These are phyloP conservation scores for Gortyna flavago DNA, from an alignment of 2,888 invertebrate species.

Conservation along the genomic window DNA sequence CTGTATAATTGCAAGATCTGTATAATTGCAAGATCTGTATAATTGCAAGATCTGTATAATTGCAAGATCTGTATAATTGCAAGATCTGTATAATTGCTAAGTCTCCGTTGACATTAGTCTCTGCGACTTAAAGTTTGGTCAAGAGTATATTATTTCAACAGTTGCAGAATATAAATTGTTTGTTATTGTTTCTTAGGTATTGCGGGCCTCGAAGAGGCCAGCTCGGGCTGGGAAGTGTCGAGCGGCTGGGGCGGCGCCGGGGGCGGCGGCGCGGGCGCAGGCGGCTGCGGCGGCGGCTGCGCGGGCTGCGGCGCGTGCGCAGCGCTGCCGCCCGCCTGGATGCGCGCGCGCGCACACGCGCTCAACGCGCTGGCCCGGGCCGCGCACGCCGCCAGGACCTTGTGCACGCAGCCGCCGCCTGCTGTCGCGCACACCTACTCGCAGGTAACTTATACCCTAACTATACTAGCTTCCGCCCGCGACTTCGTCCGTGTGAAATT, in stretches of 20 bases:
- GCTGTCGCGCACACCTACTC: conserved; percentile 93
- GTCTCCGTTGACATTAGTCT: background rate
- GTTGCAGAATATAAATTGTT: background rate
- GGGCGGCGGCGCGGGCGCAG: conserved; percentile 84
- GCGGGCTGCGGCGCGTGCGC: conserved; percentile 90
- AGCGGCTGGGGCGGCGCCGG: conserved; percentile 76
- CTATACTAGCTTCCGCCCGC: too few species aligned
- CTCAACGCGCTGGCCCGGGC: conserved; percentile 82
- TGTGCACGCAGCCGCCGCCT: conserved; percentile 97
- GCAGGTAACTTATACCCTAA: too few species aligned
- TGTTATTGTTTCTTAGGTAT: conserved; percentile 69
- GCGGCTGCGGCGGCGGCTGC: conserved; percentile 91
- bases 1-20: background rate
- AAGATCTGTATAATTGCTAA: background rate
- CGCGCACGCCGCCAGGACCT: conserved; percentile 91
- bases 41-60: background rate
- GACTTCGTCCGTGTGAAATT: too few species aligned
- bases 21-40: background rate
- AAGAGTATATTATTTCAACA: background rate
- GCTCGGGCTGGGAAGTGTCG: conserved; percentile 76
- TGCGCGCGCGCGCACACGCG: conserved; percentile 93
- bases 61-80: too few species aligned
- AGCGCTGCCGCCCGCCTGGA: conserved; percentile 96
- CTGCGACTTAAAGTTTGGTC: too few species aligned
- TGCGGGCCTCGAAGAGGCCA: conserved; percentile 76